phyloP scores from a whole-genome alignment of 2,888 invertebrate species.

The Polymixis flavicincta region DNA sequence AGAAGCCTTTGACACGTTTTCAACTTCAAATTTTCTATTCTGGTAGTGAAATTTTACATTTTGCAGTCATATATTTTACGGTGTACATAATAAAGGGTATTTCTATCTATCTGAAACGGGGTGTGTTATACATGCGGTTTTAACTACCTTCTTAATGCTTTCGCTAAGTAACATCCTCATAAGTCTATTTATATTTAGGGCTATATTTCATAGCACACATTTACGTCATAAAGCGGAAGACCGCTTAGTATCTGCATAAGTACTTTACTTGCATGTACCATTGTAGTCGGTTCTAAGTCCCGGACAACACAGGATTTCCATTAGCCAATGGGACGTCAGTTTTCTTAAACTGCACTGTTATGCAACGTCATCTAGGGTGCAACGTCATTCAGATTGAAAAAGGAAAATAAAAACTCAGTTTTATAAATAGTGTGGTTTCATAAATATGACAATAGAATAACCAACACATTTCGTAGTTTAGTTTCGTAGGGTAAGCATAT shows the following conservation, averaged over 20 bases:
- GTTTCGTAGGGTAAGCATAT: too few species aligned
- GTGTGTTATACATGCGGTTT: too few species aligned
- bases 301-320: conserved; percentile 80
- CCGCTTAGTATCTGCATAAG: conserved; percentile 46
- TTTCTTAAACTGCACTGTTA: conserved; percentile 70
- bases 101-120: background rate
- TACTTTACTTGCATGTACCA: conserved; percentile 33
- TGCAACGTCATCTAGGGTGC: conserved; percentile 37
- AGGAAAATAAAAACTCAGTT: background rate
- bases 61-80: too few species aligned
- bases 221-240: conserved; percentile 32
- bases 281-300: conserved; percentile 15
- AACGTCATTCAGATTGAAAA: conserved; percentile 31
- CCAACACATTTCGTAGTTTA: too few species aligned
- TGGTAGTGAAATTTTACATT: too few species aligned
- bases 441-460: too few species aligned
- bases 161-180: conserved; percentile 21
- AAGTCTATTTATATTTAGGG: conserved; percentile 2
- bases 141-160: conserved; percentile 9
- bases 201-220: conserved; percentile 25
- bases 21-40: background rate
- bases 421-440: too few species aligned
- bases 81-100: too few species aligned
- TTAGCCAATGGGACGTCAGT: conserved; percentile 77
- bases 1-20: background rate